phyloP scores from a whole-genome alignment of 1,140 invertebrate species.

The Drosophila elegans region DNA sequence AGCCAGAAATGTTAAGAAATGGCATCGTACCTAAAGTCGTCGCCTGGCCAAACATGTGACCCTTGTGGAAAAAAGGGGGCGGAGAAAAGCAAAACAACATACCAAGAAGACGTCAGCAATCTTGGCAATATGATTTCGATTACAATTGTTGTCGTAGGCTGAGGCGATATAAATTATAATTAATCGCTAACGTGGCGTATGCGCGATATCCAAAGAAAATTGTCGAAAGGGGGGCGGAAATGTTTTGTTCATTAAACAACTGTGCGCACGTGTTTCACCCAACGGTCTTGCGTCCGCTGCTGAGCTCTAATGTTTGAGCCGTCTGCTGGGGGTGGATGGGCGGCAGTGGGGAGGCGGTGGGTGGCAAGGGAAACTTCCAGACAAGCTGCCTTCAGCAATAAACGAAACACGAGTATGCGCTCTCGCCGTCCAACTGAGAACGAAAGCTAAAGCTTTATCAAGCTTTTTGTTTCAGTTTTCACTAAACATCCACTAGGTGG shows the following conservation, averaged over 20 bases:
- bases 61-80: conserved; percentile 4
- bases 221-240: neutral
- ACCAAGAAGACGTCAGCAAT: conserved; percentile 23
- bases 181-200: conserved; percentile 58
- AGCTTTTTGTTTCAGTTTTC: conserved; percentile 38
- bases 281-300: conserved; percentile 13
- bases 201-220: conserved; percentile 5
- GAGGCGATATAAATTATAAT: conserved; percentile 52
- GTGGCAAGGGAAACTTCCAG: conserved; percentile 30
- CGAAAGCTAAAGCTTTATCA: conserved; percentile 31
- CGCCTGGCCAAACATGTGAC: conserved; percentile 59
- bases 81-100: conserved; percentile 16
- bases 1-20: conserved; percentile 16
- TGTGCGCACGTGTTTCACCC: conserved; percentile 63
- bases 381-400: conserved; percentile 61
- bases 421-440: neutral
- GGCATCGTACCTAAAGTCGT: conserved; percentile 15
- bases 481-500: conserved; percentile 26
- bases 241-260: conserved; percentile 15
- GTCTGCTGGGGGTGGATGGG: neutral
- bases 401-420: neutral
- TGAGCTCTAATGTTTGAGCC: conserved; percentile 27
- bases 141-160: conserved; percentile 69
- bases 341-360: neutral
- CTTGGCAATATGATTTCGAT: conserved; percentile 35